Base-by-base conservation (phyloP, 2,797 vertebrate species). In the Rhynchotus rufescens region DNA sequence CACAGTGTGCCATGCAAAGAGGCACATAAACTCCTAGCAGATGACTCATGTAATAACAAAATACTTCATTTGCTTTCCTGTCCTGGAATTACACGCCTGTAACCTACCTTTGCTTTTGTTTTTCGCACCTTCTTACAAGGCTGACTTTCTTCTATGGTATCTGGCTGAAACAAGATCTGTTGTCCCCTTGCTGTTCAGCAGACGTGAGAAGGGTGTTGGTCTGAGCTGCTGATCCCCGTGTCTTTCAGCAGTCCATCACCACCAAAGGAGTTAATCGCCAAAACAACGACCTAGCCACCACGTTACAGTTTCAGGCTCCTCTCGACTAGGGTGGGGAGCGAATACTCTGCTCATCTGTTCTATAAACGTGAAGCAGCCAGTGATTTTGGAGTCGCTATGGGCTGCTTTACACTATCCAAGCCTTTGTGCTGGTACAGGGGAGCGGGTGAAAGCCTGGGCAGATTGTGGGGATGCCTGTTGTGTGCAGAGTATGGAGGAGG, bases 151-250 rank as follows among this genome's bases (percentile, higher is more conserved):
- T 90, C 83, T 73, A 69, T 15, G 69, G 38, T 83, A 47, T 88
- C 40, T 93, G 77, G 38, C 68, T 86, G 74, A 93, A 95, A 91
- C 49, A 73, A 69, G 34, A 62, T 90, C 56, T 72, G 0, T 80
- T 91, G 51, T 93, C 88, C 89, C 89, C 61, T 77, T 93, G 80
- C 0, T 0, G 72, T 30, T 89, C 68, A 56, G 64, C 67, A 84
- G 28, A 86, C 74, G 8, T 20, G 49, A 76, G 83, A 84, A 93
- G 69, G 90, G 93, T 96, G 92, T 84, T 95, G 79, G 40, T 86
- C 80, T 80, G 75, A 90, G 75, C 61, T 91, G 76, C 74, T 88
- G 60, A 84, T 45, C 60, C 77, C 65, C 15, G 1, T 34, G 22
- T 72, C 54, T 92, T 86, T 69, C 69, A 69, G 51, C 89, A 89